Evolutionary conservation across 2,113 vertebrate genomes (phyloP).

Genomic region (Phrynocephalus versicolor): DNA sequence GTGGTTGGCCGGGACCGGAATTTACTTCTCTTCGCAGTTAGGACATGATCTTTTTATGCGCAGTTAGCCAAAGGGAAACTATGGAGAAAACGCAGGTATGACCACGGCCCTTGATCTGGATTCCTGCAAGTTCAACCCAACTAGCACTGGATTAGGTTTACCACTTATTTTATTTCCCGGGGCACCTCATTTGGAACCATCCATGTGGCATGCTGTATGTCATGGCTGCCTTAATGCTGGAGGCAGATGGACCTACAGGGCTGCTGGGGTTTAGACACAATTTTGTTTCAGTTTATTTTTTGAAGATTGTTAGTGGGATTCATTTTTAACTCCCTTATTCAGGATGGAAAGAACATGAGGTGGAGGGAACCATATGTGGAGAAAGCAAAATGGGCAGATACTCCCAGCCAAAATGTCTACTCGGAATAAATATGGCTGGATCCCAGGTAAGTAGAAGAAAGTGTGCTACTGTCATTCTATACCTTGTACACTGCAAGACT

Average conservation of each 20-base stretch:
- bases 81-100: too few species aligned
- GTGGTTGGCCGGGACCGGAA: too few species aligned
- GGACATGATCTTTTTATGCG: too few species aligned
- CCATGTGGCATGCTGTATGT: background rate
- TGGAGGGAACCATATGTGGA: too few species aligned
- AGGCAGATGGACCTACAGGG: background rate
- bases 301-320: too few species aligned
- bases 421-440: background rate
- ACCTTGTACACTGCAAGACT: background rate
- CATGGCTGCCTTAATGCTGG: background rate
- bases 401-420: background rate
- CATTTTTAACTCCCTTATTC: too few species aligned
- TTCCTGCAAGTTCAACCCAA: background rate
- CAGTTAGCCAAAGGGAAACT: too few species aligned
- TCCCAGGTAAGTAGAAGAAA: background rate
- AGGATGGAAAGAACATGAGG: too few species aligned
- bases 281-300: too few species aligned
- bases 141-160: background rate
- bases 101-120: too few species aligned
- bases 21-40: too few species aligned
- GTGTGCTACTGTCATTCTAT: background rate
- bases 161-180: background rate
- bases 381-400: background rate
- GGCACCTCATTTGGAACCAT: background rate
- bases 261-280: background rate